Evolutionary conservation across 1,140 invertebrate species (phyloP).

Genomic region (Teleopsis dalmanni): DNA sequence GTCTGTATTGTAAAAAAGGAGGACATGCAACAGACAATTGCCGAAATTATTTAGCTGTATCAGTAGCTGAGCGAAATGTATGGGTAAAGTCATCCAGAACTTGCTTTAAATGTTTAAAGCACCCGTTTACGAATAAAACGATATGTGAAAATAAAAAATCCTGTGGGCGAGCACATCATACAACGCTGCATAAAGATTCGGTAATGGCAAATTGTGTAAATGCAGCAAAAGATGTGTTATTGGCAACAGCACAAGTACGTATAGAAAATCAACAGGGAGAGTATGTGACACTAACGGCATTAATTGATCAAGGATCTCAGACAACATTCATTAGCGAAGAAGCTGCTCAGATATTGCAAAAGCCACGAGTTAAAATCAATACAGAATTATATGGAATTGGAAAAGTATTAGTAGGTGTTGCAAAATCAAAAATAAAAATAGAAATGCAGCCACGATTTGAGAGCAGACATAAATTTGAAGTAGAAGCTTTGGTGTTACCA

Average conservation of each 20-base stretch:
- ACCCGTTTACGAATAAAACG: no score
- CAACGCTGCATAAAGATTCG: constrained; percentile 3
- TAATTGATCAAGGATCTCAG: constrained; percentile 10
- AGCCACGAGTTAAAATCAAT: neutral
- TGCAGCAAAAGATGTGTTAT: neutral
- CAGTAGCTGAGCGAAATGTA: neutral
- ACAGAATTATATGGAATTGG: neutral
- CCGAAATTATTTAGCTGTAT: neutral
- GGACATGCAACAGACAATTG: constrained; percentile 1
- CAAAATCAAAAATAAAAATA: neutral
- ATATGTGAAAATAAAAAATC: no score
- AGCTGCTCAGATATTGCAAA: constrained; percentile 3
- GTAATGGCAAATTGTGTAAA: constrained; percentile 6
- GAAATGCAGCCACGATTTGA: constrained; percentile 5
- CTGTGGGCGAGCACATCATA: constrained; percentile 4
- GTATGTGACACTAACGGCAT: constrained; percentile 1
- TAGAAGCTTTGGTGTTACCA: neutral
- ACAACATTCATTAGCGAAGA: constrained; percentile 5
- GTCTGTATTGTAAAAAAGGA: neutral
- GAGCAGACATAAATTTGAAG: neutral
- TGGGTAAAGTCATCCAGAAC: neutral
- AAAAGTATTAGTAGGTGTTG: neutral
- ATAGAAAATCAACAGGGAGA: neutral
- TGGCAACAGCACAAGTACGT: constrained; percentile 7
- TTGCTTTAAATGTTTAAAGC: constrained; percentile 5